Evolutionary conservation across 1,140 invertebrate genomes (phyloP), one percentile per base, ranked within the genome.

Genomic region (Drosophila eugracilis): DNA sequence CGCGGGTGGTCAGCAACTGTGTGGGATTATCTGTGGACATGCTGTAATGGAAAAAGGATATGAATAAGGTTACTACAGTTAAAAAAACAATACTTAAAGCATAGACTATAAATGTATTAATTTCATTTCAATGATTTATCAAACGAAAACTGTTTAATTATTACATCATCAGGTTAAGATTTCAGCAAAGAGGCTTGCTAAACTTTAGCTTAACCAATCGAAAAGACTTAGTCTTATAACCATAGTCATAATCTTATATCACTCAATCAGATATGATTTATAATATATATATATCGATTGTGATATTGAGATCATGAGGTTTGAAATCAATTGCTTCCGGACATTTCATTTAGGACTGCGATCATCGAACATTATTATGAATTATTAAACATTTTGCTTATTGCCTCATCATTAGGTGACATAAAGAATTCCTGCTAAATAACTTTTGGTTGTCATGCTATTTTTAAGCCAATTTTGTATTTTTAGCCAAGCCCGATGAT

Each of bases 21-120:
- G 86, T 84, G 55, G 90, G 84, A 81, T 90, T 90, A 80, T 91
- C 90, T 70, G 81, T 90, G 60, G 91, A 90, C 91, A 91, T 91
- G 78, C 91, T 91, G 63, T 5, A 76, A 75, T 39, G 21, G 22
- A 59, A 17, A 41, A 17, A 32, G 3, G 22, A 30, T 41, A 36
- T 36, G 7, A 15, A 22, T 6, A 26, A 30, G 9, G 12, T 55
- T 10, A 15, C 12, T 22, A 4, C 39, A 6, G 19, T n/a, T 2
- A 17, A 5, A 41, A n/a, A 39, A 9, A 26, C 5, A 6, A 26
- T 26, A 14, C 4, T 34, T n/a, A 14, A 5, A 14, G 3, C 28
- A 10, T 4, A 32, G 10, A 9, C 0, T 9, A 34, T n/a, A 34
- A n/a, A 6, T 14, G 2, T 15, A 5, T 1, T 5, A 5, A 7